Conservation (phyloP, 2,113 vertebrate genomes). For the Brachirus orientalis region DNA sequence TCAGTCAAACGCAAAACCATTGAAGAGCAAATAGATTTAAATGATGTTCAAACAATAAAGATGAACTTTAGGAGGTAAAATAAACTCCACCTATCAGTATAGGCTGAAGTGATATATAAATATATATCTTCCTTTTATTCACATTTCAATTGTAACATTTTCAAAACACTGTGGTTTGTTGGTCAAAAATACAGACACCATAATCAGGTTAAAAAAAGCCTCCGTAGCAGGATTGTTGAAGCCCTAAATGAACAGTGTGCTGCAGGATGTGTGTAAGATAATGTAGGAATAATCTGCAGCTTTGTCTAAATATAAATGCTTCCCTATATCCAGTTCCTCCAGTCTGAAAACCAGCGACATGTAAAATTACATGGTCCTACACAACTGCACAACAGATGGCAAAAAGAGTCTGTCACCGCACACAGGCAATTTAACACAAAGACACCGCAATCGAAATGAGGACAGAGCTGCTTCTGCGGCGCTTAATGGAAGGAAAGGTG, state of each 20-base stretch:
- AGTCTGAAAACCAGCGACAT: constrained; percentile 45
- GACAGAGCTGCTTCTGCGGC: constrained; percentile 24
- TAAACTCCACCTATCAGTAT: not conserved
- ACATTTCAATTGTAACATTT: no score
- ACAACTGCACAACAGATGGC: constrained; percentile 53
- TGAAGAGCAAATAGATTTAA: not conserved
- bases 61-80: not conserved
- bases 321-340: constrained; percentile 18
- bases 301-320: not conserved
- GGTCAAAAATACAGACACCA: not conserved
- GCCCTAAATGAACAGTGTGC: not conserved
- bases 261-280: not conserved
- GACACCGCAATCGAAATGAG: constrained; percentile 18
- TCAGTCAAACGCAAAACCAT: no score
- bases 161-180: no score
- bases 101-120: no score
- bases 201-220: not conserved
- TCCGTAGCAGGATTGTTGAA: not conserved
- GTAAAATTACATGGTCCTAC: constrained; percentile 42
- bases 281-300: constrained; percentile 10
- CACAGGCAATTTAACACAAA: constrained; percentile 43
- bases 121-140: no score
- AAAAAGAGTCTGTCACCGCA: constrained; percentile 51
- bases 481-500: not conserved
- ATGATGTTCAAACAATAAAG: not conserved